phyloP scores from a whole-genome alignment of 2,113 vertebrate genomes.

The Tetraodon nigroviridis region DNA sequence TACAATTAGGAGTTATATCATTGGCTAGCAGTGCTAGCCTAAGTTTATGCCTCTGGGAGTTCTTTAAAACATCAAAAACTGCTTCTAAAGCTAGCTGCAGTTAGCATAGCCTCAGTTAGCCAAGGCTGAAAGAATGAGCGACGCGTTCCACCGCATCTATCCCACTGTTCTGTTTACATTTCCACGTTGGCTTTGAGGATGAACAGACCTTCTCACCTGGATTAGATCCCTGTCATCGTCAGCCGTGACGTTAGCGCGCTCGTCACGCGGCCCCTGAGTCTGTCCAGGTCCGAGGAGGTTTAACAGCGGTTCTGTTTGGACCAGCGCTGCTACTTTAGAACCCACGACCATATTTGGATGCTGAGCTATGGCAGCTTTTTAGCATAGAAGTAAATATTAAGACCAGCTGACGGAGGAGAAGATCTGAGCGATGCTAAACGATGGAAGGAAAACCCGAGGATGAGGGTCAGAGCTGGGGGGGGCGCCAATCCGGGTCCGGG shows the following conservation, averaged over 20 bases:
- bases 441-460: not conserved
- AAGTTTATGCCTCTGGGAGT: too few relatives aligned
- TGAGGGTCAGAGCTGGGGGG: too few relatives aligned
- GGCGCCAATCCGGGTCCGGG: too few relatives aligned
- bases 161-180: too few relatives aligned
- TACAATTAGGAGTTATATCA: too few relatives aligned
- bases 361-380: slow-evolving; percentile 48
- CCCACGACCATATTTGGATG: slow-evolving; percentile 55
- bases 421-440: slow-evolving; percentile 2
- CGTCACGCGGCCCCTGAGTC: slow-evolving; percentile 4
- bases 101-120: too few relatives aligned
- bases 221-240: not conserved
- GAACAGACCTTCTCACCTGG: not conserved
- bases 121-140: too few relatives aligned
- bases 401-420: slow-evolving; percentile 39
- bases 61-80: too few relatives aligned
- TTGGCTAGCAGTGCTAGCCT: too few relatives aligned
- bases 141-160: too few relatives aligned
- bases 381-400: slow-evolving; percentile 59
- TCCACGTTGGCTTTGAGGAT: not conserved
- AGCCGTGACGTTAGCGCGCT: not conserved
- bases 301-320: slow-evolving; percentile 31
- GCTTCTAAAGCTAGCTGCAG: too few relatives aligned
- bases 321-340: not conserved
- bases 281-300: slow-evolving; percentile 5